A percentile compares a stretch with the other conserved stretches of the same genome.
These are phyloP conservation scores for Sebastes aleutianus DNA, from an alignment of 2,797 vertebrate genomes.

Conservation along the genomic window DNA sequence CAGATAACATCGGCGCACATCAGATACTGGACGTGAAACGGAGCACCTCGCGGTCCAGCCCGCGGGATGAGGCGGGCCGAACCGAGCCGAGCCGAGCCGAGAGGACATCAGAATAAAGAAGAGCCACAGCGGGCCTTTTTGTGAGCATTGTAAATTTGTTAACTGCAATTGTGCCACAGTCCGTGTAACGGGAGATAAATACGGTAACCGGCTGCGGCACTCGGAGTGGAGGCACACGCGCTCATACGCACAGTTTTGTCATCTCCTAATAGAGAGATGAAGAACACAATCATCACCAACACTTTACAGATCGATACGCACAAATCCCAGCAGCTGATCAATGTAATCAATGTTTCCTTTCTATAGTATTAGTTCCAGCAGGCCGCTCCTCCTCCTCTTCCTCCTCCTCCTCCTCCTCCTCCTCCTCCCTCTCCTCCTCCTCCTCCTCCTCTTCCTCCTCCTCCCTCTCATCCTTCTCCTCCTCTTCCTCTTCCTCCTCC, in stretches of 20 bases:
- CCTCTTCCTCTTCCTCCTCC: not conserved
- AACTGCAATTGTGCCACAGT: constrained; percentile 73
- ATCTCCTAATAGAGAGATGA: not conserved
- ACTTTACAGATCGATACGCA: constrained; percentile 7
- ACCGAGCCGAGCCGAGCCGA: not conserved
- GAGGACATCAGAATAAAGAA: constrained; percentile 44
- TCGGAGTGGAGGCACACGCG: not conserved
- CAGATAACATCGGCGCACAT: constrained; percentile 82
- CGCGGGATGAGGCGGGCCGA: constrained; percentile 40
- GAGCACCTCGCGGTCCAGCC: constrained; percentile 68
- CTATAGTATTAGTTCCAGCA: constrained; percentile 12
- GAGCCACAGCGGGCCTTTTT: constrained; percentile 49
- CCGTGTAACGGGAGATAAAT: constrained; percentile 75
- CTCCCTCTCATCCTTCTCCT: rapidly evolving
- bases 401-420: no score
- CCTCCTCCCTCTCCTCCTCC: no score
- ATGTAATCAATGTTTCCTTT: not conserved
- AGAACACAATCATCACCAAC: not conserved
- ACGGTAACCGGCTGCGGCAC: constrained; percentile 52
- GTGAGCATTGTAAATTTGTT: constrained; percentile 66
- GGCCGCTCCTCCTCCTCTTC: not conserved
- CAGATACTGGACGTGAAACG: constrained; percentile 73
- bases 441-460: no score
- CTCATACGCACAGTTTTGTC: not conserved
- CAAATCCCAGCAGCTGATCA: constrained; percentile 31